Evolutionary conservation across 2,113 vertebrate species (phyloP), one percentile per base, ranked within the genome.

Genomic region (Chunga burmeisteri): DNA sequence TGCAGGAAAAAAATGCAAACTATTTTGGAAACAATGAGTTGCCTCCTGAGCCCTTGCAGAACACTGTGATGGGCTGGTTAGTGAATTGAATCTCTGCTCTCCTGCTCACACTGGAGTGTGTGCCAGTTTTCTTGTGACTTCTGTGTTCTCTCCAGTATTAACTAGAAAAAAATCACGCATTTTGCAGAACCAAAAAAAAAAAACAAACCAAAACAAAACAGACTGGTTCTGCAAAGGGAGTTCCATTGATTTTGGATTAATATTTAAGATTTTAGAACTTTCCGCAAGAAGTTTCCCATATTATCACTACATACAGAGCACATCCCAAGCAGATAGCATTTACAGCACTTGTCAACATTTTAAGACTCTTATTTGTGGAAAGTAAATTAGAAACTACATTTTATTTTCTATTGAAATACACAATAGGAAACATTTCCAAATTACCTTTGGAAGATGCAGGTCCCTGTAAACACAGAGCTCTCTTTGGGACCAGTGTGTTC

Each of bases 401-500:
- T 95, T 93, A 25, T 87, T 93, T 92, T 65, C 87, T 79, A 36
- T 27, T 88, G 71, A 91, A 92, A 91, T 55, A 68, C 36, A 42
- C 74, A 88, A 44, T 61, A 83, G 63, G 59, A 88, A 94, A 63
- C 36, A 32, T 75, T 94, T 91, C 83, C 92, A 96, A 93, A 96
- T 93, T 78, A 86, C 66, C 59, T 85, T 75, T 50, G 88, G 74
- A 94, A 90, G 66, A 92, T 87, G 79, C 72, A 80, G 42, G 46
- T 84, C 86, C 56, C 67, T 93, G 81, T 88, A 97, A 95, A 96
- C 88, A 95, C 46, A 89, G 65, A 89, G 53, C 38, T 49, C 66
- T 88, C 88, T 74, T 78, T 81, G 90, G 93, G 86, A 93, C 62
- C 61, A 29, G 36, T 86, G 55, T 97, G 95, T 94, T 95, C 63